Conservation (phyloP, 2,113 vertebrate genomes). For the Megaptera novaeangliae region DNA sequence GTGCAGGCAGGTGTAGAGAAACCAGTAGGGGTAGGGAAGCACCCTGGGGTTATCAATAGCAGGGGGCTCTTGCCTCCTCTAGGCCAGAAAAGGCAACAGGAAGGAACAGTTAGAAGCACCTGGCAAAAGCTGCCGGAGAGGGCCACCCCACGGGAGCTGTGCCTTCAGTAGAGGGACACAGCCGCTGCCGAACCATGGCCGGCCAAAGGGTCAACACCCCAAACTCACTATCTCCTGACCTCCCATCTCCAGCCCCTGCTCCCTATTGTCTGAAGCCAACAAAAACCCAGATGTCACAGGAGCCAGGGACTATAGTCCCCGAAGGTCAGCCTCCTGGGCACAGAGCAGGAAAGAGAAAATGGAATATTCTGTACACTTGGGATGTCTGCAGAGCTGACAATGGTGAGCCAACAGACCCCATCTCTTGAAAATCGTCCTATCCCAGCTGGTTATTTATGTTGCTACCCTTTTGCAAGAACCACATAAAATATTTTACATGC, state of each 20-base stretch:
- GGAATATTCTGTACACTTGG: background rate
- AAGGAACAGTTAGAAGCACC: background rate
- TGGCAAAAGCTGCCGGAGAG: too few species aligned
- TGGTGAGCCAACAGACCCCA: background rate
- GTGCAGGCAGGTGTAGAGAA: background rate
- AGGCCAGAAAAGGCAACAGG: background rate
- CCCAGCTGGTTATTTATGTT: conserved; percentile 57
- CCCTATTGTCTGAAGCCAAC: background rate
- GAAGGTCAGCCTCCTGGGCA: background rate
- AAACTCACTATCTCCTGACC: background rate
- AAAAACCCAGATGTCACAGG: background rate
- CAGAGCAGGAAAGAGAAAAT: background rate
- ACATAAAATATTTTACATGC: conserved; percentile 46
- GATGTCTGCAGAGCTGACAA: background rate
- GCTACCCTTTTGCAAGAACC: background rate
- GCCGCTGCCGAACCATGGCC: too few species aligned
- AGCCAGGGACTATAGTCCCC: background rate
- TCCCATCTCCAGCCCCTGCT: background rate
- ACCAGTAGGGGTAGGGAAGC: background rate
- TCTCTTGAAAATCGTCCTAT: background rate
- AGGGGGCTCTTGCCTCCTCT: background rate
- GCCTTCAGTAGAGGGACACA: background rate
- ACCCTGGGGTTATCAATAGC: too few species aligned
- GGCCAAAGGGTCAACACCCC: background rate
- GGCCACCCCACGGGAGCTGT: background rate